Evolutionary conservation across 2,888 invertebrate species (phyloP).

Genomic region (Koerneria pararmatus): DNA sequence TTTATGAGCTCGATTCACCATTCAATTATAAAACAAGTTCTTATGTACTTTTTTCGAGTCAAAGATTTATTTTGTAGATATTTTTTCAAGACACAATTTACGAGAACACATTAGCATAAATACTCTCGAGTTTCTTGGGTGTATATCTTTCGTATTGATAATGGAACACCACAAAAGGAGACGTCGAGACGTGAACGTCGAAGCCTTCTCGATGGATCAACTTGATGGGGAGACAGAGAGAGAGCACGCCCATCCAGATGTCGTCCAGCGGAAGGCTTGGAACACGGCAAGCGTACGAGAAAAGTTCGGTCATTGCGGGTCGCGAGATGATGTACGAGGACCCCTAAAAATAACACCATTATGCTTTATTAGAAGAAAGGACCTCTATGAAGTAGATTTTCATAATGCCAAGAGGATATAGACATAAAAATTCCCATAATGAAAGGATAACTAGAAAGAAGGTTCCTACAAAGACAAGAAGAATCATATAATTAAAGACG

Average conservation of each 20-base stretch:
- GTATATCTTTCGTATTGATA: slow-evolving; percentile 54
- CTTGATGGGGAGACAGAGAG: slow-evolving; percentile 36
- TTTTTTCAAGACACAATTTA: too few species aligned
- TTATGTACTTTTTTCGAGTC: too few species aligned
- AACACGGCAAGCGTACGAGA: slow-evolving; percentile 47
- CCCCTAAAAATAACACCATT: slow-evolving; percentile 36
- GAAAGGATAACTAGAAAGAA: too few species aligned
- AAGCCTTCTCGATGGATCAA: slow-evolving; percentile 33
- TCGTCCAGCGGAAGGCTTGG: slow-evolving; percentile 57
- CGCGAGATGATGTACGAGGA: slow-evolving; percentile 56
- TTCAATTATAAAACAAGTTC: too few species aligned
- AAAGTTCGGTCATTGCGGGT: slow-evolving; percentile 38
- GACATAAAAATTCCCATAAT: too few species aligned
- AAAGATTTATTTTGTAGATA: too few species aligned
- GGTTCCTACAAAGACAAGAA: too few species aligned
- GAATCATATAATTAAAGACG: too few species aligned
- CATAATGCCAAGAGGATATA: background rate
- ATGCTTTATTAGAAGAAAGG: too few species aligned
- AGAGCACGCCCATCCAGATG: slow-evolving; percentile 50
- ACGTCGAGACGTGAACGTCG: slow-evolving; percentile 14
- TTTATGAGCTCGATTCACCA: too few species aligned
- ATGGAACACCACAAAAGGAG: slow-evolving; percentile 53
- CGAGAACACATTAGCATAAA: slow-evolving; percentile 23
- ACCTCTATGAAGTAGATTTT: background rate
- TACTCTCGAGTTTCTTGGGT: slow-evolving; percentile 38